A percentile compares a stretch with the other conserved stretches of the same genome.
These are phyloP conservation scores for Drosophila sp. DNA, from an alignment of 1,140 invertebrate species.

Conservation along the genomic window DNA sequence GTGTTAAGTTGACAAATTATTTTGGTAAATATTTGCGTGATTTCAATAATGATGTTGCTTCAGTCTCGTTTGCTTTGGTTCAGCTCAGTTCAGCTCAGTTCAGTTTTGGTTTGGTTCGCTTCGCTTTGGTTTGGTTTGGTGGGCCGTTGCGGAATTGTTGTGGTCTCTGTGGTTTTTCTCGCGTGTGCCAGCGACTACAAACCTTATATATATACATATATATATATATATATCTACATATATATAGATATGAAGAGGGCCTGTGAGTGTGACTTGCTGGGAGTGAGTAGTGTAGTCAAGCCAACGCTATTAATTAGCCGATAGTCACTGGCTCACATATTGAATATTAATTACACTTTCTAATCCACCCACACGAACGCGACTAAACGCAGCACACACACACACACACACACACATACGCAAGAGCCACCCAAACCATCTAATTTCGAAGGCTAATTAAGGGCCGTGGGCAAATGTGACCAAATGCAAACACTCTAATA, in stretches of 20 bases:
- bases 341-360: slow-evolving; percentile 74
- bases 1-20: slow-evolving; percentile 80
- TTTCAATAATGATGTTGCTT: slow-evolving; percentile 73
- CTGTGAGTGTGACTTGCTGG: slow-evolving; percentile 24
- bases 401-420: no score
- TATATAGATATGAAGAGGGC: not conserved
- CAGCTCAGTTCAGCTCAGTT: slow-evolving; percentile 15
- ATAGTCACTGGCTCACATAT: slow-evolving; percentile 56
- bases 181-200: slow-evolving; percentile 44
- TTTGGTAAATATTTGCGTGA: slow-evolving; percentile 79
- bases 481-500: slow-evolving; percentile 56
- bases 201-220: not conserved
- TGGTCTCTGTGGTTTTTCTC: slow-evolving; percentile 57
- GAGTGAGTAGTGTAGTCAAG: slow-evolving; percentile 37
- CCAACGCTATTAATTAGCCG: slow-evolving; percentile 70
- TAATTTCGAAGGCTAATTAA: slow-evolving; percentile 51
- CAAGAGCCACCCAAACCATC: not conserved
- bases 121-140: slow-evolving; percentile 19
- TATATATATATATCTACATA: not conserved
- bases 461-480: slow-evolving; percentile 51
- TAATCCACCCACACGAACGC: slow-evolving; percentile 16
- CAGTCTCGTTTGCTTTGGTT: slow-evolving; percentile 26
- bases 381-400: not conserved
- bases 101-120: slow-evolving; percentile 14
- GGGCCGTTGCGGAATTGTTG: slow-evolving; percentile 43